phyloP scores from a whole-genome alignment of 2,888 invertebrate species.

The Poecilobothrus nobilitatus region DNA sequence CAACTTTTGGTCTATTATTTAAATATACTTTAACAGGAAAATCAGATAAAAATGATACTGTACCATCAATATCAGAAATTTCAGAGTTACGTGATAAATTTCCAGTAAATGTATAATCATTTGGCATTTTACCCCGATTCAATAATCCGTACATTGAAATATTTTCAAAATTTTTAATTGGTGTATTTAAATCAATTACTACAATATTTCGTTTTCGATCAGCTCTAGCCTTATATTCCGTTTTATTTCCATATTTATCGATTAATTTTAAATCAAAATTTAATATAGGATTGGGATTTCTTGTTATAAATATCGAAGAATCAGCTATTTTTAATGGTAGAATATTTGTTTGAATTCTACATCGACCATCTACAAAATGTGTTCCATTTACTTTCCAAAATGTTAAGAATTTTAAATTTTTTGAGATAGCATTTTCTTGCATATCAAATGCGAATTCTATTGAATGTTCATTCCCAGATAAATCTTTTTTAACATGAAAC shows the following conservation, averaged over 20 bases:
- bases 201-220: constrained; percentile 36
- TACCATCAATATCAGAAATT: constrained; percentile 43
- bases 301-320: constrained; percentile 32
- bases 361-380: constrained; percentile 44
- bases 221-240: constrained; percentile 36
- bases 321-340: constrained; percentile 35
- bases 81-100: constrained; percentile 42
- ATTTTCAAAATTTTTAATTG: constrained; percentile 37
- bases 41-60: constrained; percentile 38
- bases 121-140: constrained; percentile 23
- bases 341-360: constrained; percentile 36
- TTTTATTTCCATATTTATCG: constrained; percentile 30
- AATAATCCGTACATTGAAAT: constrained; percentile 40
- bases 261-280: constrained; percentile 34
- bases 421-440: constrained; percentile 48
- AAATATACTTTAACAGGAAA: constrained; percentile 43
- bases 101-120: constrained; percentile 40
- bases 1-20: constrained; percentile 43
- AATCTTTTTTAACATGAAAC: constrained; percentile 59
- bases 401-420: constrained; percentile 41
- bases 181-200: constrained; percentile 40
- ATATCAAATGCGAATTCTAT: constrained; percentile 56
- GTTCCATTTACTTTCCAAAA: not conserved
- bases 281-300: constrained; percentile 30
- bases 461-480: constrained; percentile 54